phyloP scores from a whole-genome alignment of 2,113 vertebrate genomes.

The Pseudolaguvia tuberculata region DNA sequence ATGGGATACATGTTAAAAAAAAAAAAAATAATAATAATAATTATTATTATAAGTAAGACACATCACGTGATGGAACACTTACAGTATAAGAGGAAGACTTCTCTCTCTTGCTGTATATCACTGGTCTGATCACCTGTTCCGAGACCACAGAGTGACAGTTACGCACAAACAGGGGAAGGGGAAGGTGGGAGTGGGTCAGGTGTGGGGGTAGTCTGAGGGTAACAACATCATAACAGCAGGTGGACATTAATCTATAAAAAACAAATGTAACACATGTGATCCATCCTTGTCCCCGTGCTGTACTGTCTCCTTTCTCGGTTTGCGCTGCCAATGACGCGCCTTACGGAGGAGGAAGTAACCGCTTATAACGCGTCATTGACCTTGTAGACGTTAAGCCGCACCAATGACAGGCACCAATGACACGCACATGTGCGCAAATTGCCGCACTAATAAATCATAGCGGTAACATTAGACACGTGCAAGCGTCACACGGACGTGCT shows the following conservation, averaged over 20 bases:
- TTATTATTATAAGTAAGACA: neutral
- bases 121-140: constrained; percentile 47
- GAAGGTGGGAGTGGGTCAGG: no score
- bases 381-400: neutral
- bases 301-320: neutral
- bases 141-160: neutral
- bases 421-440: neutral
- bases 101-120: constrained; percentile 41
- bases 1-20: neutral
- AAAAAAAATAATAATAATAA: neutral
- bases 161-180: neutral
- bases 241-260: neutral
- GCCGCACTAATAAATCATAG: neutral
- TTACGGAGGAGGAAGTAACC: neutral
- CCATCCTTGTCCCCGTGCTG: neutral
- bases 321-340: neutral
- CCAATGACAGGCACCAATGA: no score
- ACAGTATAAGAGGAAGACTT: constrained; percentile 56
- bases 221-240: no score
- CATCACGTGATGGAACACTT: constrained; percentile 32
- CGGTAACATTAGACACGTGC: neutral
- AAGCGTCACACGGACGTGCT: neutral
- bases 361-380: constrained; percentile 9
- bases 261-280: neutral
- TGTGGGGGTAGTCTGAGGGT: no score